phyloP scores from a whole-genome alignment of 2,113 vertebrate species.

The Hiodon alosoides region DNA sequence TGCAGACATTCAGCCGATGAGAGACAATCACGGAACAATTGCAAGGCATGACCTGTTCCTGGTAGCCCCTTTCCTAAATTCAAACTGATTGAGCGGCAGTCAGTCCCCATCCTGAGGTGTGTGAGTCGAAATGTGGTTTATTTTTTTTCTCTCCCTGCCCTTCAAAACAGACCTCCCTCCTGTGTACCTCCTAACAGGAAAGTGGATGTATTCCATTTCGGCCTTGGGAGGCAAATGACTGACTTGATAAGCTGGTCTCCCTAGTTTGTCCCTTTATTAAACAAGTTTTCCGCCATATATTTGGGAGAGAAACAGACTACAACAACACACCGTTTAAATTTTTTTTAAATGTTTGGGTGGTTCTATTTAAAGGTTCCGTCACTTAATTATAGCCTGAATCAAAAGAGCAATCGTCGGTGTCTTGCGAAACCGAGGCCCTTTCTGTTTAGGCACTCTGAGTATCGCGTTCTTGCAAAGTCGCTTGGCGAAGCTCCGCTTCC shows the following conservation, averaged over 20 bases:
- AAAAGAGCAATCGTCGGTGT: constrained; percentile 5
- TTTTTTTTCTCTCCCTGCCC: background rate
- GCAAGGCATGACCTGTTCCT: background rate
- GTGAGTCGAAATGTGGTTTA: background rate
- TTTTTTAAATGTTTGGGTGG: background rate
- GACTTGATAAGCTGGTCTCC: background rate
- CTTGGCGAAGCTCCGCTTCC: too few relatives aligned
- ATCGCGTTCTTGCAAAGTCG: too few relatives aligned
- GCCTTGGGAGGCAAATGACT: background rate
- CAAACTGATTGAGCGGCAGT: background rate
- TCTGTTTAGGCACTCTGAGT: background rate
- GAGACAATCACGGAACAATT: background rate
- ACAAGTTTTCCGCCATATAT: too few relatives aligned
- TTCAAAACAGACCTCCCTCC: background rate
- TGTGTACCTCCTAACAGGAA: background rate
- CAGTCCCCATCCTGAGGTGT: background rate
- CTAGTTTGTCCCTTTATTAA: too few relatives aligned
- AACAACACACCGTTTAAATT: too few relatives aligned
- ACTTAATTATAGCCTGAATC: constrained; percentile 15
- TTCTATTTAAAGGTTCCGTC: background rate
- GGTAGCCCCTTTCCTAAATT: too few relatives aligned
- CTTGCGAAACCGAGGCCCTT: background rate
- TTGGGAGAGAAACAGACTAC: too few relatives aligned
- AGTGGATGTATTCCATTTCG: background rate
- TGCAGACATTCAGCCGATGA: background rate